phyloP scores from a whole-genome alignment of 1,140 invertebrate genomes.

The Apis cerana region DNA sequence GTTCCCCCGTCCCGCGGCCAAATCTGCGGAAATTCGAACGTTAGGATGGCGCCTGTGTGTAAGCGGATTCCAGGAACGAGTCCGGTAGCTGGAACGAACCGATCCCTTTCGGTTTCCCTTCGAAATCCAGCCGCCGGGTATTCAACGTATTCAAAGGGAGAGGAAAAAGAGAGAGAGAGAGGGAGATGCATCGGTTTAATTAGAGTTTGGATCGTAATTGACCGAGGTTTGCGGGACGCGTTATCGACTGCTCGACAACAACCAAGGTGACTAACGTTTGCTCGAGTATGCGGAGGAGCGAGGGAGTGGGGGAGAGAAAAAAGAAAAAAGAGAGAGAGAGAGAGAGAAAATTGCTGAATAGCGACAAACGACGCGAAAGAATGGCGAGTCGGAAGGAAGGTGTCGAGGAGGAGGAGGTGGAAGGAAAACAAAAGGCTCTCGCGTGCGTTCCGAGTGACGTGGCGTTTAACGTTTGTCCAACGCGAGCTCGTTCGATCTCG shows the following conservation, averaged over 20 bases:
- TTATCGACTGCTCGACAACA: constrained; percentile 43
- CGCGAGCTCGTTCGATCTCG: background rate
- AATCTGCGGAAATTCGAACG: background rate
- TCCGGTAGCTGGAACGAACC: background rate
- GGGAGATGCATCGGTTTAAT: constrained; percentile 43
- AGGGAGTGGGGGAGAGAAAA: background rate
- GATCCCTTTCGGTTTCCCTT: background rate
- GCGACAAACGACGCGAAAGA: background rate
- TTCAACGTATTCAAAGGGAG: background rate
- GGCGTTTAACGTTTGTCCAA: background rate
- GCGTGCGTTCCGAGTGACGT: background rate
- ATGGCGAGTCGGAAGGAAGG: too few relatives aligned
- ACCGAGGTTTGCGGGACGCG: constrained; percentile 50
- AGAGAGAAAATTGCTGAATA: too few relatives aligned
- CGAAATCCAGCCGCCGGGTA: background rate
- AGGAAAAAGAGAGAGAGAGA: too few relatives aligned
- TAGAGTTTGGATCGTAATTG: constrained; percentile 55
- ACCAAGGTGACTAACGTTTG: constrained; percentile 26
- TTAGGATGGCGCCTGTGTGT: background rate
- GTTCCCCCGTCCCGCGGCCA: background rate
- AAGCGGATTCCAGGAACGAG: background rate
- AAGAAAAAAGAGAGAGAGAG: too few relatives aligned
- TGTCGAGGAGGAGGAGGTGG: too few relatives aligned
- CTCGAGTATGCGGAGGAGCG: constrained; percentile 22
- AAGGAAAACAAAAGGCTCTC: background rate